These are phyloP conservation scores for Agrilus mali DNA, from an alignment of 2,888 invertebrate species.

Conservation along the genomic window DNA sequence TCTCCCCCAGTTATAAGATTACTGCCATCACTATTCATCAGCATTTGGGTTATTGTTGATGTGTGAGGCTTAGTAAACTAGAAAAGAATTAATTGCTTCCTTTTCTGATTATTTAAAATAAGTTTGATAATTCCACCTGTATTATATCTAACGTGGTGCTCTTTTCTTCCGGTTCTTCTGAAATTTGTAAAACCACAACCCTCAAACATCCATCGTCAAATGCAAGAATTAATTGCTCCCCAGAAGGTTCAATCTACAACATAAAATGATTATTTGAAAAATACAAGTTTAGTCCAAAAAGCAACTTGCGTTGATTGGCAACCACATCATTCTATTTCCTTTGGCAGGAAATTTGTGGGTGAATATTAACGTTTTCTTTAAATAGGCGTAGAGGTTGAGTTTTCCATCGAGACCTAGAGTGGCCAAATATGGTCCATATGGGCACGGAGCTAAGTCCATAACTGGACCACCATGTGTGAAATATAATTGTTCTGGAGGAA, in stretches of 20 bases:
- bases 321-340: constrained; percentile 53
- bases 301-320: constrained; percentile 48
- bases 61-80: constrained; percentile 56
- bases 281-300: background rate
- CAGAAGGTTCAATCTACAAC: constrained; percentile 46
- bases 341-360: constrained; percentile 46
- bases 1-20: constrained; percentile 53
- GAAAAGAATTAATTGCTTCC: constrained; percentile 17
- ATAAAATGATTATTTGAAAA: constrained; percentile 2
- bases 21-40: constrained; percentile 42
- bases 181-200: constrained; percentile 24
- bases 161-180: constrained; percentile 3
- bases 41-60: constrained; percentile 45
- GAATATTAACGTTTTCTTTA: constrained; percentile 43
- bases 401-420: constrained; percentile 64
- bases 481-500: constrained; percentile 39
- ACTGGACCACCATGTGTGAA: constrained; percentile 68
- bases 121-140: constrained; percentile 9
- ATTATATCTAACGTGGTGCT: constrained; percentile 9
- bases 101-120: background rate
- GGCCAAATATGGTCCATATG: constrained; percentile 55
- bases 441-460: constrained; percentile 53
- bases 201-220: constrained; percentile 63
- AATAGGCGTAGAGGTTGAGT: constrained; percentile 60
- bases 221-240: constrained; percentile 52